Evolutionary conservation across 2,113 vertebrate species (phyloP).

Genomic region (Megaleporinus macrocephalus): DNA sequence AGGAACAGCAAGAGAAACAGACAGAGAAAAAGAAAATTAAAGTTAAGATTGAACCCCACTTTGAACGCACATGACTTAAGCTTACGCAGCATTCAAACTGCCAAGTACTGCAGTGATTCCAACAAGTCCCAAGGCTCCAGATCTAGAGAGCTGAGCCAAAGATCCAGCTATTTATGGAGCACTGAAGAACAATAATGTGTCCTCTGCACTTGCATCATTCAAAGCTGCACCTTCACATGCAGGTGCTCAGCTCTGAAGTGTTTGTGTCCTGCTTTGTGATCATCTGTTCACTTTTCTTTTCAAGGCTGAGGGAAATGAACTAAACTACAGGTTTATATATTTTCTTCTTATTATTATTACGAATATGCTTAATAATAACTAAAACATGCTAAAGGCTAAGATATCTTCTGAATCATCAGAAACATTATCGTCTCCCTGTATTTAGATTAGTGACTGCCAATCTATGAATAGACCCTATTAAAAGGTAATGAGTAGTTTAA

Average conservation of each 20-base stretch:
- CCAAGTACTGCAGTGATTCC: constrained; percentile 30
- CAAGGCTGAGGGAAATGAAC: neutral
- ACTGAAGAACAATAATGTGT: constrained; percentile 48
- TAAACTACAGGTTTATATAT: too few species aligned
- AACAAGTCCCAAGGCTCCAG: constrained; percentile 33
- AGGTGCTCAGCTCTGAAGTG: constrained; percentile 12
- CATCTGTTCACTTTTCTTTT: constrained; percentile 9
- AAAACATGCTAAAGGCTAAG: too few species aligned
- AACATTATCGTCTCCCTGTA: too few species aligned
- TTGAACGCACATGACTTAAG: constrained; percentile 51
- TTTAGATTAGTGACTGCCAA: too few species aligned
- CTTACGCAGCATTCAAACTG: constrained; percentile 56
- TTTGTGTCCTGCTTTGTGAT: neutral
- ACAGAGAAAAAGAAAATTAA: constrained; percentile 7
- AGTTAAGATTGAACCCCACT: constrained; percentile 1
- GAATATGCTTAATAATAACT: neutral
- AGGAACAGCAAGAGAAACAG: constrained; percentile 23
- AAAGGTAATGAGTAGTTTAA: too few species aligned
- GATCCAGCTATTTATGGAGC: constrained; percentile 53
- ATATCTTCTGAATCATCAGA: too few species aligned
- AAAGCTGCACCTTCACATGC: constrained; percentile 28
- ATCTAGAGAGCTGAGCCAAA: constrained; percentile 41
- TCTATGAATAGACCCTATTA: neutral
- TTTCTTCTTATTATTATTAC: too few species aligned
- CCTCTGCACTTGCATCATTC: constrained; percentile 39